Evolutionary conservation across 2,888 invertebrate genomes (phyloP).

Genomic region (Lithodes maja): DNA sequence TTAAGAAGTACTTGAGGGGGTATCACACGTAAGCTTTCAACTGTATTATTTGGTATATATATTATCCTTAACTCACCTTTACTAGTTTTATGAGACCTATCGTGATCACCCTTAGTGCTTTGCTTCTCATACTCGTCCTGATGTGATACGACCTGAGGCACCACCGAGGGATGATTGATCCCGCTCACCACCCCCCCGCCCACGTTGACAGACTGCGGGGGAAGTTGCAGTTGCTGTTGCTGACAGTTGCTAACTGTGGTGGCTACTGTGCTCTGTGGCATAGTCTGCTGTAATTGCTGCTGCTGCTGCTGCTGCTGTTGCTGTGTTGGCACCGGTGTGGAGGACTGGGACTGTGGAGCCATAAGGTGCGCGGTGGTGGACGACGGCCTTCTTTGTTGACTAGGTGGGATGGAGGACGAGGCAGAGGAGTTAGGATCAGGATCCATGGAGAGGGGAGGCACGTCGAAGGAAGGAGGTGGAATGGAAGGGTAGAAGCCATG

Average conservation of each 20-base stretch:
- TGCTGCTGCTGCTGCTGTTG: constrained; percentile 18
- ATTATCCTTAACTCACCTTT: constrained; percentile 30
- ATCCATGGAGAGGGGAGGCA: constrained; percentile 68
- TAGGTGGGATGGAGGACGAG: constrained; percentile 35
- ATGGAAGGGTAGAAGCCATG: constrained; percentile 66
- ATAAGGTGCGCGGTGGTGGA: constrained; percentile 19
- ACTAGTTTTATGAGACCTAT: constrained; percentile 34
- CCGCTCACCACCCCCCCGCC: neutral
- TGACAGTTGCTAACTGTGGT: constrained; percentile 9
- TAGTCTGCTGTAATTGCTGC: too few species aligned
- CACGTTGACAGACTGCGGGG: constrained; percentile 4
- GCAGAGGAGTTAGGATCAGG: constrained; percentile 46
- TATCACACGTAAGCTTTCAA: too few species aligned
- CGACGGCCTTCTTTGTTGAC: constrained; percentile 15
- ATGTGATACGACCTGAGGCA: constrained; percentile 36
- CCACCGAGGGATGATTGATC: constrained; percentile 33
- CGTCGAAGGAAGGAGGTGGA: constrained; percentile 68
- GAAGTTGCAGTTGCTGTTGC: constrained; percentile 13
- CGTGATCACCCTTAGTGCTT: constrained; percentile 39
- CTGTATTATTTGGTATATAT: too few species aligned
- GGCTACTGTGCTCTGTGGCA: neutral
- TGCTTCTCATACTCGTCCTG: constrained; percentile 53
- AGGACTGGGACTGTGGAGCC: constrained; percentile 7
- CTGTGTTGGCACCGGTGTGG: neutral
- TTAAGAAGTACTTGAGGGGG: too few species aligned